Evolutionary conservation across 1,140 invertebrate genomes (phyloP).

Genomic region (Lepidurus packardi): DNA sequence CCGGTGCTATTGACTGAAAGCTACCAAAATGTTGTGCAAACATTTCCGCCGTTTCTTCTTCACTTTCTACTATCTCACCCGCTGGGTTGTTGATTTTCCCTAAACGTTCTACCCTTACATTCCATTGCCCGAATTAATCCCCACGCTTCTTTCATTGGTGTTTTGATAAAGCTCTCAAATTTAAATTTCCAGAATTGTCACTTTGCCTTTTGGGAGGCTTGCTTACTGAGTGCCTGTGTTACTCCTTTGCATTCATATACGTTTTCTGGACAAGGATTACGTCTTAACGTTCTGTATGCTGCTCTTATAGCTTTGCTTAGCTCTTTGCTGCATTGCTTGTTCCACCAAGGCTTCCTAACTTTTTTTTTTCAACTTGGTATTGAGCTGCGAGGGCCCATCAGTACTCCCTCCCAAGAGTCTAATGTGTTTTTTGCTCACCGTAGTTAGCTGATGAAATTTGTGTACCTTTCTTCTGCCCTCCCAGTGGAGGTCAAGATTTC

Average conservation of each 20-base stretch:
- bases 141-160: neutral
- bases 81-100: neutral
- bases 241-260: neutral
- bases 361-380: neutral
- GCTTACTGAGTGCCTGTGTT: neutral
- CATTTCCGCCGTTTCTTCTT: neutral
- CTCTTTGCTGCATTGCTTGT: neutral
- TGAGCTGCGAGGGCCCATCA: neutral
- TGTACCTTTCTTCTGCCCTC: neutral
- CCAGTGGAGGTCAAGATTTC: neutral
- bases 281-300: neutral
- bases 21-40: neutral
- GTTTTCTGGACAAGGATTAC: neutral
- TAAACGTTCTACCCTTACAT: neutral
- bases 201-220: neutral
- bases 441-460: neutral
- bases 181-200: neutral
- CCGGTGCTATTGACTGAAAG: neutral
- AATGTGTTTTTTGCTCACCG: neutral
- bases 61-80: neutral
- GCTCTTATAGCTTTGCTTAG: neutral
- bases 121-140: neutral
- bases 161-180: neutral
- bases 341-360: neutral
- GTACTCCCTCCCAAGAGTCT: too few species aligned